Conservation (phyloP, 1,140 invertebrate species). For the Trachymyrmex cornetzi region DNA sequence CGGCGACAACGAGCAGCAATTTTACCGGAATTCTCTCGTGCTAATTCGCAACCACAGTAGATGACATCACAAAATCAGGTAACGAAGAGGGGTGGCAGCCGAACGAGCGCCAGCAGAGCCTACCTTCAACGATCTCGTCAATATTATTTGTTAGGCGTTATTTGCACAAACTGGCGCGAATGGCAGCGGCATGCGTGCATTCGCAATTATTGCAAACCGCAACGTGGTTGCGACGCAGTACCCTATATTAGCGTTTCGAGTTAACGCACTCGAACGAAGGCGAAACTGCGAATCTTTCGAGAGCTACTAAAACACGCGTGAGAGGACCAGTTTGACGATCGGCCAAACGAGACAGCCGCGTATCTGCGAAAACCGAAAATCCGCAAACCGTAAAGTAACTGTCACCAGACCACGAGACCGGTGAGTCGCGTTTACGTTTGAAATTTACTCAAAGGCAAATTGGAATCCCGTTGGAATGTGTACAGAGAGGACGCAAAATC, state of each 20-base stretch:
- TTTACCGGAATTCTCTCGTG: slow-evolving; percentile 43
- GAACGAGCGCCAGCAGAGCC: slow-evolving; percentile 33
- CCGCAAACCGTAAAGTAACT: slow-evolving; percentile 10
- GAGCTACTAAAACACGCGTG: not conserved
- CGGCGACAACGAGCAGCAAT: slow-evolving; percentile 66
- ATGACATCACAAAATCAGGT: slow-evolving; percentile 36
- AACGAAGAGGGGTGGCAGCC: not conserved
- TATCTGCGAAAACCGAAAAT: not conserved
- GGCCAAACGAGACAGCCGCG: not conserved
- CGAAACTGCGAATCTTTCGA: not conserved
- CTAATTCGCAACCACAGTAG: slow-evolving; percentile 61
- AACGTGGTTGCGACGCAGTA: not conserved
- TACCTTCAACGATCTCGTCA: slow-evolving; percentile 5
- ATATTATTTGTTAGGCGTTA: slow-evolving; percentile 25
- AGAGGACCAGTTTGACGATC: not conserved
- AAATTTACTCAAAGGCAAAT: slow-evolving; percentile 59
- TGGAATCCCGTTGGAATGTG: slow-evolving; percentile 40
- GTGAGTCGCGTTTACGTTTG: slow-evolving; percentile 28
- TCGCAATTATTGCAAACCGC: slow-evolving; percentile 39
- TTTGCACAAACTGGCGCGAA: slow-evolving; percentile 52
- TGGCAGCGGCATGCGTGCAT: slow-evolving; percentile 17
- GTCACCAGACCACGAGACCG: not conserved
- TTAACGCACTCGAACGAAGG: slow-evolving; percentile 43
- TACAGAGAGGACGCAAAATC: slow-evolving; percentile 64
- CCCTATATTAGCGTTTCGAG: slow-evolving; percentile 3